Evolutionary conservation across 1,140 invertebrate species (phyloP), one percentile per base, ranked within the genome.

Genomic region (Delia radicum): DNA sequence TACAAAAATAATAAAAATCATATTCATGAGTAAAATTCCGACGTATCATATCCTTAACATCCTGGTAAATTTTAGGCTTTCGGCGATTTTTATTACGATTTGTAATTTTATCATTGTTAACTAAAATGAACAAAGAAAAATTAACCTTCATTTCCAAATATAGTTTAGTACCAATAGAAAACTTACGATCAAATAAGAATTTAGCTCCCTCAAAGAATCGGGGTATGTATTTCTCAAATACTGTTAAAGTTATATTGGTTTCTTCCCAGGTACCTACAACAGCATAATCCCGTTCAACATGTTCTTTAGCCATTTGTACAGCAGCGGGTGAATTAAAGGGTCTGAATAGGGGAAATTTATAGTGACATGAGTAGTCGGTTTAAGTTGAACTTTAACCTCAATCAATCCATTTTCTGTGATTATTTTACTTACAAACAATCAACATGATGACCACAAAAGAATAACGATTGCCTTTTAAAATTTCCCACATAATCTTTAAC

Each of bases 1-100:
- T 92, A 82, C 94, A 96, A 84, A 96, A 97, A 80, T 96, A 91
- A 84, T 96, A 97, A 81, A 97, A 95, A 82, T 96, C 95, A 21
- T 96, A 94, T 87, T 97, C 95, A 69, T 93, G 87, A 0, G 95
- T 96, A 82, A 97, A 95, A 85, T 96, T 96, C 65, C 88, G 89
- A 74, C 94, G 88, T 1, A 97, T 93, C 27, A 96, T 90, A 5
- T 95, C 91, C 85, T 95, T 96, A 3, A 96, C 91, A 80, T 93
- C 91, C 77, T 95, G 92, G 27, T 93, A 92, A 0, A 96, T 83
- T 91, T 88, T 87, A 0, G 83, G 83, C 31, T 85, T 85, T 1
- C 83, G 79, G 26, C 82, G 82, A 74, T 85, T 85, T 63, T 85
- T 85, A 77, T 85, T 85, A 27, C 83, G 83, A 76, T 85, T 85